phyloP scores from a whole-genome alignment of 2,113 vertebrate genomes.

The Typhlomys cinereus region DNA sequence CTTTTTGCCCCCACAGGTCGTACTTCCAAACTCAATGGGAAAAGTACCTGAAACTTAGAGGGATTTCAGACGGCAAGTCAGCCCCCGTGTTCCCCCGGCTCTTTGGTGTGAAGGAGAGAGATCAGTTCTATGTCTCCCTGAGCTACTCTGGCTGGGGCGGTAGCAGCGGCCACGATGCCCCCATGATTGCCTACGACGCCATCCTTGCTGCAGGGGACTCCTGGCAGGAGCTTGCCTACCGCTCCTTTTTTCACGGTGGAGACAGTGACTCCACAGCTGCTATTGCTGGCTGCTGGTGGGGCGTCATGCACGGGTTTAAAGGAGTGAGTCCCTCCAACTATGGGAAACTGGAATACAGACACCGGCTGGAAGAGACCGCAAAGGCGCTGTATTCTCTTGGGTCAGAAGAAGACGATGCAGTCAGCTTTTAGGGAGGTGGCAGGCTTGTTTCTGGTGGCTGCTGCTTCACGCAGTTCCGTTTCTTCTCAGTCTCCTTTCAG shows the following conservation, averaged over 20 bases:
- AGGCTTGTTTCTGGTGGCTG: not conserved
- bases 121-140: slow-evolving; percentile 84
- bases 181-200: slow-evolving; percentile 91
- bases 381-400: slow-evolving; percentile 79
- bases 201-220: slow-evolving; percentile 85
- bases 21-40: slow-evolving; percentile 88
- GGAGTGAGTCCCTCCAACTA: slow-evolving; percentile 83
- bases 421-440: slow-evolving; percentile 10
- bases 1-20: slow-evolving; percentile 77
- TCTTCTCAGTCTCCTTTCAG: slow-evolving; percentile 38
- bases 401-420: slow-evolving; percentile 29
- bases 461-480: not conserved
- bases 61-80: slow-evolving; percentile 83
- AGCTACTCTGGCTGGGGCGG: slow-evolving; percentile 87
- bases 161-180: slow-evolving; percentile 89
- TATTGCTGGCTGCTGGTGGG: slow-evolving; percentile 90
- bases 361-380: slow-evolving; percentile 82
- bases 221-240: slow-evolving; percentile 87
- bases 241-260: slow-evolving; percentile 88
- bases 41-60: slow-evolving; percentile 85
- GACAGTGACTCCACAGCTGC: slow-evolving; percentile 88
- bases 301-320: slow-evolving; percentile 84
- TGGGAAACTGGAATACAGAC: slow-evolving; percentile 85
- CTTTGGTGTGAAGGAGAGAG: slow-evolving; percentile 85
- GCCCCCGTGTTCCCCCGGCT: slow-evolving; percentile 82